Conservation (phyloP, 1,140 invertebrate species). For the Druon quercuslanigerum region DNA sequence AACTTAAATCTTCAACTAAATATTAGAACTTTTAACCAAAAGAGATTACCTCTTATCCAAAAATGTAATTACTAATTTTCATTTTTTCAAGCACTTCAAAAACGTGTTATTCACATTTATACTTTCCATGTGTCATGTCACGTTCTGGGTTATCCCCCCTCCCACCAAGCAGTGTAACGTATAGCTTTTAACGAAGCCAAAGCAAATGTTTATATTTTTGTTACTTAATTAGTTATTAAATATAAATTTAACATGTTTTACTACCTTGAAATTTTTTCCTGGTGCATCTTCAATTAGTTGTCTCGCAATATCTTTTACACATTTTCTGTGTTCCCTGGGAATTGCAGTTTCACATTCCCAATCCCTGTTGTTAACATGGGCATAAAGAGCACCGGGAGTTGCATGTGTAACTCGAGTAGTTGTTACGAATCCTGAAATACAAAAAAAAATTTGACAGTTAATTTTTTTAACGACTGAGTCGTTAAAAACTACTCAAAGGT, state of each 20-base stretch:
- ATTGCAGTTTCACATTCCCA: constrained; percentile 82
- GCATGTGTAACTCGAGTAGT: constrained; percentile 88
- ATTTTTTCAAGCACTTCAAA: too few relatives aligned
- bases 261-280: constrained; percentile 79
- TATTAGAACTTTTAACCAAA: too few relatives aligned
- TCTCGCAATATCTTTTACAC: constrained; percentile 78
- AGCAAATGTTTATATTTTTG: neutral
- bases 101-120: too few relatives aligned
- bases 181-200: too few relatives aligned
- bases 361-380: constrained; percentile 80
- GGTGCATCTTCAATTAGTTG: constrained; percentile 79
- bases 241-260: neutral
- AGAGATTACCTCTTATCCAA: too few relatives aligned
- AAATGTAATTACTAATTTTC: too few relatives aligned
- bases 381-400: constrained; percentile 85
- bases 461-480: too few relatives aligned
- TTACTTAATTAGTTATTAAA: neutral
- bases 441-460: constrained; percentile 32
- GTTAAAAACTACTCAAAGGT: too few relatives aligned
- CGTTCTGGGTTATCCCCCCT: too few relatives aligned
- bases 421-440: constrained; percentile 79
- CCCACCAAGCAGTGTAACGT: too few relatives aligned
- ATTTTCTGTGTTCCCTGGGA: constrained; percentile 65
- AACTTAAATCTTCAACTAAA: too few relatives aligned
- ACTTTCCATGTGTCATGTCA: too few relatives aligned